Base-by-base conservation (phyloP, 2,797 vertebrate genomes). In the Arremon brunneinucha region DNA sequence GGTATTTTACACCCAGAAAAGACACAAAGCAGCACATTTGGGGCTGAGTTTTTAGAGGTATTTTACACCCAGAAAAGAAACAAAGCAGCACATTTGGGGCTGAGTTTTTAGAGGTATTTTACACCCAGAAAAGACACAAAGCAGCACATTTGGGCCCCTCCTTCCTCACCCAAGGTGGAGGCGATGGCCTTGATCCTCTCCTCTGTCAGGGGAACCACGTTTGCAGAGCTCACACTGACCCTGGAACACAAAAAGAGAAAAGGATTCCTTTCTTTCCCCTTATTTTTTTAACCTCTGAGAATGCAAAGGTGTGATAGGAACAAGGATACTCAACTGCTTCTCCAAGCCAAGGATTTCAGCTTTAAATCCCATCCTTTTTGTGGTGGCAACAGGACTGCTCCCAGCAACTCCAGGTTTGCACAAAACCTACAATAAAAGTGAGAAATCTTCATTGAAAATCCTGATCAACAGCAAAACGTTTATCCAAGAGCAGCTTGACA, bases 301-400 rank as follows among this genome's bases (percentile, higher is more conserved):
- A 53, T 3, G 3, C 14, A 43, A 85, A 11, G 4, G 2, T 0
- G 4, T 1, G 15, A 24, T 11, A 50, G 59, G 13, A 60, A 70
- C 28, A 5, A 24, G 12, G 35, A 90, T 35, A 98, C 98, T 98
- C 97, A 98, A 98, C 98, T 97, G 96, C 90, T 98, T 86, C 43
- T 97, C 68, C 84, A 98, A 59, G 30, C 97, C 95, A 30, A 98
- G 74, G 74, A 98, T 98, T 59, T 98, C 96, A 44, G 98, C 97
- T 35, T 87, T 44, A 30, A 98, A 81, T 50, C 72, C 94, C 39
- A 46, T 18, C 12, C 69, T 70, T 43, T 91, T 78, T 1, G 15
- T 39, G 6, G 64, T 49, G 30, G 32, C 19, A 9, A n/a, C 21
- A 3, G 17, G 11, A 5, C 23, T 34, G 59, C 37, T 44, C 44